phyloP scores from a whole-genome alignment of 1,140 invertebrate genomes.

The Trichonephila clavata region DNA sequence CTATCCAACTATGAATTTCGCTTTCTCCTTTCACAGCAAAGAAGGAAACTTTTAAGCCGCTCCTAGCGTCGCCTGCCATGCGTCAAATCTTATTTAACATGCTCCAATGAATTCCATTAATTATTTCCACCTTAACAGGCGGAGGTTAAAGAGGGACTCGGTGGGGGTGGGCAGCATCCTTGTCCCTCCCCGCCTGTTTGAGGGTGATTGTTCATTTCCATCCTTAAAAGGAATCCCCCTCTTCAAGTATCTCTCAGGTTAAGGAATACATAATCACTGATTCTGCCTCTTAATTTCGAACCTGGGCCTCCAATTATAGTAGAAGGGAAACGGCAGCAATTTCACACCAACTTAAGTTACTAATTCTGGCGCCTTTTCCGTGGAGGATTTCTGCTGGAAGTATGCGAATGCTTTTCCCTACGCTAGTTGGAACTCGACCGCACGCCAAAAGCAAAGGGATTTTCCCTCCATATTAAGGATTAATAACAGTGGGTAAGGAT shows the following conservation, averaged over 20 bases:
- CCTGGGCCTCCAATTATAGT: slow-evolving; percentile 38
- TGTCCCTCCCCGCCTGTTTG: slow-evolving; percentile 41
- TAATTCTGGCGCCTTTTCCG: slow-evolving; percentile 59
- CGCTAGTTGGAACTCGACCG: background rate
- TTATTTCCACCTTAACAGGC: slow-evolving; percentile 73
- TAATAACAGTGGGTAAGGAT: background rate
- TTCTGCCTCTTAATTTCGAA: slow-evolving; percentile 70
- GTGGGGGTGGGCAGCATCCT: background rate
- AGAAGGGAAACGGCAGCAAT: slow-evolving; percentile 33
- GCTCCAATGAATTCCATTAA: slow-evolving; percentile 75
- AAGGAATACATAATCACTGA: slow-evolving; percentile 68
- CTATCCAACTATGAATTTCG: slow-evolving; percentile 52
- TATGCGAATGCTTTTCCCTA: background rate
- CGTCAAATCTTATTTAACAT: slow-evolving; percentile 73
- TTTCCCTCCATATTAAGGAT: slow-evolving; percentile 21
- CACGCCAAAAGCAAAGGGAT: background rate
- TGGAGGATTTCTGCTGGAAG: background rate
- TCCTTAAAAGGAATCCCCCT: slow-evolving; percentile 42
- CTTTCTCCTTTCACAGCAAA: background rate
- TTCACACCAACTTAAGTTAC: slow-evolving; percentile 71
- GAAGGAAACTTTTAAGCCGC: slow-evolving; percentile 67
- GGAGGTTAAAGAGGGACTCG: background rate
- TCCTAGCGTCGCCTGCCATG: slow-evolving; percentile 50
- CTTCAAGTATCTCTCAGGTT: slow-evolving; percentile 47
- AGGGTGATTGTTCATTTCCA: slow-evolving; percentile 74